Base-by-base conservation (phyloP, 2,113 vertebrate genomes). In the Bombycilla garrulus region DNA sequence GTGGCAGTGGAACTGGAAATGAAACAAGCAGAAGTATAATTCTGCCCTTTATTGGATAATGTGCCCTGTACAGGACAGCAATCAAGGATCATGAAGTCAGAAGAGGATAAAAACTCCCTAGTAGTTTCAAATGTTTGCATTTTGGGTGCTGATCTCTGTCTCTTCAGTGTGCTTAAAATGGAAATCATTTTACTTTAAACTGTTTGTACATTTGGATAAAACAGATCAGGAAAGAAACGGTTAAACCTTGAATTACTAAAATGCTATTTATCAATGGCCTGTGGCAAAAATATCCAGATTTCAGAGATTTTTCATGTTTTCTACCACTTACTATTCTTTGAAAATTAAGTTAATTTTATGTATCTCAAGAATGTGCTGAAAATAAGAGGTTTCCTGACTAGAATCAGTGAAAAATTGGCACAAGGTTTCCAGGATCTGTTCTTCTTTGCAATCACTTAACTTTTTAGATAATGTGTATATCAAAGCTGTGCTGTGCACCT, bases 151-250 rank as follows among this genome's bases (percentile, higher is more conserved):
- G 17, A 77, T 40, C 11, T 54, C 48, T 72, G 9, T 29, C 15
- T 71, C 33, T 56, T 72, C 19, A 40, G 10, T n/a, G 28, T 53
- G 69, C 40, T 77, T 84, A 36, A 73, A 82, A 57, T 24, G 42
- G 38, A 72, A 83, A 28, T 33, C 3, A 22, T 80, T 88, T 88
- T 29, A 26, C 35, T 90, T 85, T 9, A 72, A 74, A 62, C 4
- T 38, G 5, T 23, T 44, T 50, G 18, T 25, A 29, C 4, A 21
- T 64, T 86, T 78, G 60, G 31, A 40, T 58, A 87, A 65, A 53
- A 56, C 1, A 22, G 12, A 35, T 28, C 5, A 44, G 35, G 54
- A 78, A 40, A 2, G 10, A 77, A 57, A 45, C 2, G 0, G 3
- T 15, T 61, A 47, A 65, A 66, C 8, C 5, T 38, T 61, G 72